Evolutionary conservation across 2,888 invertebrate genomes (phyloP).

Genomic region (Pollenia griseotomentosa): DNA sequence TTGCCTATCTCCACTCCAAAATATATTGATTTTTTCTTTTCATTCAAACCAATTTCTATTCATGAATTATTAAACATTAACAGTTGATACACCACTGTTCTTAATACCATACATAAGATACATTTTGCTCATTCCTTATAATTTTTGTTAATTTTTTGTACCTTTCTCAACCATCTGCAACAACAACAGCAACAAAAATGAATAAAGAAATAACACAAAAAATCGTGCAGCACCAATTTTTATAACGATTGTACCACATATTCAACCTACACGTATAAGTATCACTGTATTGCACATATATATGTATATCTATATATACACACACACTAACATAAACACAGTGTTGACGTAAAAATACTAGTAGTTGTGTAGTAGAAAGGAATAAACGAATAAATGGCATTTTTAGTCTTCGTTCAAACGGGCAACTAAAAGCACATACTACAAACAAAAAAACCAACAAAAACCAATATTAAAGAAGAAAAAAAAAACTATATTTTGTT

Average conservation of each 20-base stretch:
- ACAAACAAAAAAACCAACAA: slow-evolving; percentile 47
- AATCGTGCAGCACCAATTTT: slow-evolving; percentile 53
- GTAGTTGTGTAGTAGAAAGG: slow-evolving; percentile 52
- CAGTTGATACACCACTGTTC: not conserved
- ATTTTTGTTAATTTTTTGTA: not conserved
- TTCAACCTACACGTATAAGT: slow-evolving; percentile 40
- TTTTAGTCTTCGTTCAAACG: slow-evolving; percentile 72
- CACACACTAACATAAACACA: slow-evolving; percentile 8
- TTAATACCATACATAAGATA: slow-evolving; percentile 2
- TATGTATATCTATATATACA: slow-evolving; percentile 1
- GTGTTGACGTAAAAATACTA: slow-evolving; percentile 61
- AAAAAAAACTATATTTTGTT: slow-evolving; percentile 18
- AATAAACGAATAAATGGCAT: slow-evolving; percentile 65
- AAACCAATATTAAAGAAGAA: slow-evolving; percentile 9
- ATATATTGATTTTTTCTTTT: not conserved
- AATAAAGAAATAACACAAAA: not conserved
- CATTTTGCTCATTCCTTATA: slow-evolving; percentile 24
- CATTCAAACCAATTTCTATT: not conserved
- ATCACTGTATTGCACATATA: slow-evolving; percentile 22
- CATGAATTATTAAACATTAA: not conserved
- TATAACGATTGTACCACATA: slow-evolving; percentile 62
- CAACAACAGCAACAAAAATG: not conserved
- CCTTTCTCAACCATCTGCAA: slow-evolving; percentile 26
- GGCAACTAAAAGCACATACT: slow-evolving; percentile 71
- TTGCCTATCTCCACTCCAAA: no score